Conservation (phyloP, 23 tunicate genomes). For the Trididemnum miniatum region DNA sequence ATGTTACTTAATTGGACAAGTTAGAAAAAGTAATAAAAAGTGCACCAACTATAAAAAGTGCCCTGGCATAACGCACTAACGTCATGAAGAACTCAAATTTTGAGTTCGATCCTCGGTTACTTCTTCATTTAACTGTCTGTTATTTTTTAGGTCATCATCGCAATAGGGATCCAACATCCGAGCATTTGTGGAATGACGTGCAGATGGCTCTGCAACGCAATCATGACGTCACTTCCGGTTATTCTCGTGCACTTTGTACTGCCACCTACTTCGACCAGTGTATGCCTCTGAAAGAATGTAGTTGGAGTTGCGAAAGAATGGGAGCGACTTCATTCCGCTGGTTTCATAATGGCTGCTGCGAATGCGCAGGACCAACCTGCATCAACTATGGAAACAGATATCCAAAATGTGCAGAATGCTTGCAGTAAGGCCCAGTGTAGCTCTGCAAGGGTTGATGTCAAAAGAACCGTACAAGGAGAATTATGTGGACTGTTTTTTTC, state of each 20-base stretch:
- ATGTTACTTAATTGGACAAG: too few species aligned
- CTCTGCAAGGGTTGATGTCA: too few species aligned
- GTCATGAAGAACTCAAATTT: too few species aligned
- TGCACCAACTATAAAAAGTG: too few species aligned
- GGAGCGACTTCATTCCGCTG: slow-evolving; percentile 84
- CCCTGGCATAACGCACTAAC: too few species aligned
- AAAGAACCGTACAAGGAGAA: too few species aligned
- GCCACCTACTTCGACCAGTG: slow-evolving; percentile 75
- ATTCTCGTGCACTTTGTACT: slow-evolving; percentile 46
- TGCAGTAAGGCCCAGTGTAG: slow-evolving; percentile 60
- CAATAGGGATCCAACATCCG: background rate
- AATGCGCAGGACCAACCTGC: slow-evolving; percentile 78
- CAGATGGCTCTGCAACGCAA: slow-evolving; percentile 52
- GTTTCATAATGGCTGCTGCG: slow-evolving; percentile 98
- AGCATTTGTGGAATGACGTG: slow-evolving; percentile 65
- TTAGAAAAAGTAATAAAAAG: too few species aligned
- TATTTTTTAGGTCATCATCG: too few species aligned
- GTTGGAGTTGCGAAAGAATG: slow-evolving; percentile 63
- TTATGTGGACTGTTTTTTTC: too few species aligned
- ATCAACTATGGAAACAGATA: slow-evolving; percentile 63
- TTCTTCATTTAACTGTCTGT: too few species aligned
- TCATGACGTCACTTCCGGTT: slow-evolving; percentile 17
- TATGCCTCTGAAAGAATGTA: slow-evolving; percentile 69
- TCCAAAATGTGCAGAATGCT: slow-evolving; percentile 76
- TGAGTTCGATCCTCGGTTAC: too few species aligned